These are phyloP conservation scores for Salvator merianae DNA, from an alignment of 2,113 vertebrate genomes.

Conservation along the genomic window DNA sequence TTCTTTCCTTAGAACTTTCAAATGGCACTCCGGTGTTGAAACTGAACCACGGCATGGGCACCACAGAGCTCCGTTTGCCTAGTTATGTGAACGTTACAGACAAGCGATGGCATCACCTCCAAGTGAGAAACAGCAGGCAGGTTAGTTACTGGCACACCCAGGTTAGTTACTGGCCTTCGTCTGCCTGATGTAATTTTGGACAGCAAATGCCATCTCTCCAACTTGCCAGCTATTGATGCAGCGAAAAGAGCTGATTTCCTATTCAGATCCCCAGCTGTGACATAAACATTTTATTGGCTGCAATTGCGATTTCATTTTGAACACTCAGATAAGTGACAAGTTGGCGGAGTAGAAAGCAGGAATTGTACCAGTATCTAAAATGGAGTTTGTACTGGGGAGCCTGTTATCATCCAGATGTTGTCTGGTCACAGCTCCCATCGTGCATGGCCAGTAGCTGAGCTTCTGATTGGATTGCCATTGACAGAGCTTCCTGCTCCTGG, in stretches of 20 bases:
- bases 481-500: too few relatives aligned
- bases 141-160: constrained; percentile 52
- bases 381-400: background rate
- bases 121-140: constrained; percentile 86
- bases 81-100: constrained; percentile 85
- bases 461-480: too few relatives aligned
- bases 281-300: constrained; percentile 89
- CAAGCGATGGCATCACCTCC: constrained; percentile 87
- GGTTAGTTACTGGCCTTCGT: too few relatives aligned
- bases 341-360: too few relatives aligned
- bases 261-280: constrained; percentile 82
- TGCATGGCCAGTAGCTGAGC: too few relatives aligned
- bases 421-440: too few relatives aligned
- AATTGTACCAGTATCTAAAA: background rate
- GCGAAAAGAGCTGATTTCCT: constrained; percentile 84
- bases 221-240: constrained; percentile 78
- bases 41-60: constrained; percentile 84
- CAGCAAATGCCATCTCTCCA: too few relatives aligned
- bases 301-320: constrained; percentile 84
- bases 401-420: background rate
- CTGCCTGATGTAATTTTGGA: too few relatives aligned
- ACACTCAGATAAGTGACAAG: constrained; percentile 83
- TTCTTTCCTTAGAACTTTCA: constrained; percentile 77
- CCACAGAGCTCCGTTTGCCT: constrained; percentile 83
- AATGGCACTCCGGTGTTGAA: constrained; percentile 83